Conservation (phyloP, 2,113 vertebrate genomes). For the Thinocorus orbignyianus region DNA sequence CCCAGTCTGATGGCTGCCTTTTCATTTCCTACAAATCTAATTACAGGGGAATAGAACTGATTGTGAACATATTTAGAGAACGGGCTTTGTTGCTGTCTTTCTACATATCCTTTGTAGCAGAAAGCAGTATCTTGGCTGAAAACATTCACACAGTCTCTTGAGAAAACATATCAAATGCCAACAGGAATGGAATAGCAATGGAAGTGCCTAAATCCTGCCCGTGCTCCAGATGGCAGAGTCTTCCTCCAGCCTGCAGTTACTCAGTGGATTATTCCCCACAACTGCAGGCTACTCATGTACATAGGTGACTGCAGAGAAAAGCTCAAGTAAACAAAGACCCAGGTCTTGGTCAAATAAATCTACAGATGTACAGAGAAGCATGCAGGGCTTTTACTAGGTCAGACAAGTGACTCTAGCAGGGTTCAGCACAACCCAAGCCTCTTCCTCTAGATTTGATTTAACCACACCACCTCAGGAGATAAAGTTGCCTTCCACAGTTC, state of each 20-base stretch:
- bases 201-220: background rate
- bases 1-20: conserved; percentile 8
- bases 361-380: background rate
- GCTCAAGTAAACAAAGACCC: background rate
- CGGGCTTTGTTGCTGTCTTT: conserved; percentile 13
- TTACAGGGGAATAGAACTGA: conserved; percentile 27
- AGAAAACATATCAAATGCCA: conserved; percentile 41
- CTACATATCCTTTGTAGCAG: conserved; percentile 16
- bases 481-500: background rate
- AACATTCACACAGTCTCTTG: background rate
- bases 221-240: background rate
- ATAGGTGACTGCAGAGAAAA: background rate
- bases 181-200: conserved; percentile 16
- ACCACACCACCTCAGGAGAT: background rate
- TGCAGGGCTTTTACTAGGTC: background rate
- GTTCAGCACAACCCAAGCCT: background rate
- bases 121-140: conserved; percentile 7
- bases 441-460: background rate
- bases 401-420: background rate
- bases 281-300: background rate
- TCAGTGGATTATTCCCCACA: background rate
- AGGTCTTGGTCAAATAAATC: background rate
- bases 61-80: conserved; percentile 49
- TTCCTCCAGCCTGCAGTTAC: background rate
- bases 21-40: conserved; percentile 60